Evolutionary conservation across 1,140 invertebrate species (phyloP), one percentile per base, ranked within the genome.

Genomic region (Plodia interpunctella): DNA sequence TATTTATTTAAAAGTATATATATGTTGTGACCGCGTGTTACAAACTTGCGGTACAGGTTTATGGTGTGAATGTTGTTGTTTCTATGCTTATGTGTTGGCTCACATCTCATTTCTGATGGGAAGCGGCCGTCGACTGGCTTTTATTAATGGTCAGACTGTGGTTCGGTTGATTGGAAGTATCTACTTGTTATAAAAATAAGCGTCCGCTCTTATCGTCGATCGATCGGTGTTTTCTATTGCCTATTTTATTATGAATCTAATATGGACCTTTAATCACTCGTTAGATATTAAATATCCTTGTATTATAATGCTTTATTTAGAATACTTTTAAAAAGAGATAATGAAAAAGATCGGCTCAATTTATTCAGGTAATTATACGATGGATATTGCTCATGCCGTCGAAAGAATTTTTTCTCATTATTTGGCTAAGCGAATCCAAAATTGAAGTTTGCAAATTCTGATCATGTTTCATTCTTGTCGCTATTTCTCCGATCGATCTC

Each of bases 371-470:
- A 44, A 44, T 44, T 44, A 15, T 9, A 32, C 30, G 30, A 6
- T 6, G 13, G 38, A 15, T 44, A 44, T 44, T 44, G 38, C 38
- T 44, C 15, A 44, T 44, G 10, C 13, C 38, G 15, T 44, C 38
- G 15, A 44, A 44, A 17, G 15, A 44, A 44, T 4, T 15, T 44
- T 44, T 44, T 44, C 44, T 57, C 44, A 28, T 57, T 57, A 57
- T 49, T 19, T 35, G 20, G 20, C 13, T 68, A 72, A 77, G 78
- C 69, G 69, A 70, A 62, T 62, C 30, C 59, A 56, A 30, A 49
- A 30, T 53, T 18, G 50, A 53, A 58, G 15, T 49, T 59, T 52
- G 54, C 62, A 64, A 63, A 71, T 60, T 68, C 63, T 19, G 69
- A 68, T 72, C 66, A 62, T 17, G 63, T 38, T 54, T 62, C 59